phyloP scores from a whole-genome alignment of 2,113 vertebrate genomes.

The Amphilophus citrinellus region DNA sequence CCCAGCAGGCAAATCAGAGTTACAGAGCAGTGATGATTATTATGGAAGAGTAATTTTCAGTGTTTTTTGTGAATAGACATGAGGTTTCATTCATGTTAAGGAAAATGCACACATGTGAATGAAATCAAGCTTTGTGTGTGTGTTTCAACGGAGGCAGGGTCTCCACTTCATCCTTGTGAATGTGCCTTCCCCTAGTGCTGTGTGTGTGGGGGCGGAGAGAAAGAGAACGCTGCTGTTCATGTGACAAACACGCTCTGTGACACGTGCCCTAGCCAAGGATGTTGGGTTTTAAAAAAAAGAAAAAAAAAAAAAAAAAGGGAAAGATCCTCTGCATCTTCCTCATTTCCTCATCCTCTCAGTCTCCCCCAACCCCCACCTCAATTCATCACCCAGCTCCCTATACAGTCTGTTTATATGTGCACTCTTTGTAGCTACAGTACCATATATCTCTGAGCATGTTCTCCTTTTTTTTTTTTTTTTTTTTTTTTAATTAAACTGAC shows the following conservation, averaged over 20 bases:
- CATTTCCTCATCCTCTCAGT: constrained; percentile 25
- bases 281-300: constrained; percentile 60
- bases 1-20: background rate
- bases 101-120: constrained; percentile 61
- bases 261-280: constrained; percentile 72
- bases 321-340: constrained; percentile 50
- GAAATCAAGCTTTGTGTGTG: constrained; percentile 25
- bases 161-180: constrained; percentile 65
- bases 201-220: constrained; percentile 31
- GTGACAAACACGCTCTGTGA: constrained; percentile 75
- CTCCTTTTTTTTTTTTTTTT: background rate
- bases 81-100: constrained; percentile 58
- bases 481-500: background rate
- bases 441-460: background rate
- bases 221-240: constrained; percentile 58
- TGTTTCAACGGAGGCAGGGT: constrained; percentile 40
- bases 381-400: background rate
- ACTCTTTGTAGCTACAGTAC: constrained; percentile 6
- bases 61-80: constrained; percentile 61
- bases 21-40: background rate
- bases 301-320: background rate
- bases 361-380: background rate
- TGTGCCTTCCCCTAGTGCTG: constrained; percentile 63
- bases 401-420: background rate
- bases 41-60: background rate